Evolutionary conservation across 2,113 vertebrate species (phyloP), one percentile per base, ranked within the genome.

Genomic region (Amphilophus citrinellus): DNA sequence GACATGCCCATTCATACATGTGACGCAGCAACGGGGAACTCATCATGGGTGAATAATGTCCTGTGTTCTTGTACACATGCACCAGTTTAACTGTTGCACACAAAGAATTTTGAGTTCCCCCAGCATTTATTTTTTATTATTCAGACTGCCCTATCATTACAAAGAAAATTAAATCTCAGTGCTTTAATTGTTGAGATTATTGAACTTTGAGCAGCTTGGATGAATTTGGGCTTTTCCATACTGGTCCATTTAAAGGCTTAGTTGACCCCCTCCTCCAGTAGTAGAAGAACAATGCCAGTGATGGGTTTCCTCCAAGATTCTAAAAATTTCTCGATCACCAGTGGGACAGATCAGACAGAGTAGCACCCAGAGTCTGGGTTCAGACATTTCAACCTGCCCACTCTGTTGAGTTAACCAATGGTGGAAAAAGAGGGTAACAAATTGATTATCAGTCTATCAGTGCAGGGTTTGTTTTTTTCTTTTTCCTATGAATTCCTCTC

Each of bases 1-100:
- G 27, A 32, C 24, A 53, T 73, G 44, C 17, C 18, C 17, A 1
- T 73, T 53, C 53, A 32, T 73, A 18, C 66, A 73, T 17, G 10
- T 50, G 15, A 44, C 0, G 0, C 24, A 24, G 27, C 24, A 50
- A 30, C 2, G 0, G 27, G 24, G 42, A 20, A 30, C 30, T 71
- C 24, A 2, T 71, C 50, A 20, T 27, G 24, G 17, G 17, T 73
- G 32, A n/a, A 73, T 53, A 53, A 73, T 53, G 17, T n/a, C 42
- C 10, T 2, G 1, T 50, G 18, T 53, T 73, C 66, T 73, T 50
- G 44, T 42, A 32, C 27, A 2, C 24, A 73, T 20, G 10, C 44
- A 53, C 53, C 18, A 56, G 53, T 1, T 56, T 56, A 18, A 7
- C 15, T 18, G 50, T 53, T 18, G 17, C 18, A 56, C 66, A 53